A percentile compares a stretch with the other conserved stretches of the same genome.
Evolutionary conservation across 2,797 vertebrate genomes (phyloP).

Genomic region (Gallinago solitaria): DNA sequence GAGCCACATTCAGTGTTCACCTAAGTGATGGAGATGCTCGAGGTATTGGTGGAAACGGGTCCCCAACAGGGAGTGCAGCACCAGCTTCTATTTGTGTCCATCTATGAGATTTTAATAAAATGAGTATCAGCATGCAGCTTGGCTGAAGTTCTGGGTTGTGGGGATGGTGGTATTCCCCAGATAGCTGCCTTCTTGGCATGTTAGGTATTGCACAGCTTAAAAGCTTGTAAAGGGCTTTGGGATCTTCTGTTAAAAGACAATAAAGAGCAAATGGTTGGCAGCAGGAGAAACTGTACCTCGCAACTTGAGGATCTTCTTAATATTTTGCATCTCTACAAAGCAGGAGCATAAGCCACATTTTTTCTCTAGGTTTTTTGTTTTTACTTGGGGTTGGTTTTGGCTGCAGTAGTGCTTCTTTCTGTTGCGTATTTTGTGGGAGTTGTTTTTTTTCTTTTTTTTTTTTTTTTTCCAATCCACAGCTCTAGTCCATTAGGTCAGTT

Average conservation of each 20-base stretch:
- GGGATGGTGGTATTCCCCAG: not conserved
- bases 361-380: not conserved
- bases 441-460: not conserved
- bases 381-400: not conserved
- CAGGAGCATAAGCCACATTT: not conserved
- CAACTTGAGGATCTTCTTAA: not conserved
- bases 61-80: not conserved
- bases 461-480: not conserved
- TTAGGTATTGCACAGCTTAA: not conserved
- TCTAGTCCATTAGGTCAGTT: slow-evolving; percentile 59
- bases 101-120: not conserved
- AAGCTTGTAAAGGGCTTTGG: not conserved
- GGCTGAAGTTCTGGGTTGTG: not conserved
- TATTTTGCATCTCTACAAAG: not conserved
- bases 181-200: not conserved
- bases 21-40: not conserved
- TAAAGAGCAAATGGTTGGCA: not conserved
- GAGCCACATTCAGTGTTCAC: rapidly evolving
- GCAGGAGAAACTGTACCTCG: not conserved
- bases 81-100: not conserved
- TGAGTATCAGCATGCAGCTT: not conserved
- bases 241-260: not conserved
- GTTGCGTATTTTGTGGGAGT: not conserved
- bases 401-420: not conserved
- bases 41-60: rapidly evolving